Evolutionary conservation across 2,888 invertebrate genomes (phyloP).

Genomic region (Caenorhabditis uteleia): DNA sequence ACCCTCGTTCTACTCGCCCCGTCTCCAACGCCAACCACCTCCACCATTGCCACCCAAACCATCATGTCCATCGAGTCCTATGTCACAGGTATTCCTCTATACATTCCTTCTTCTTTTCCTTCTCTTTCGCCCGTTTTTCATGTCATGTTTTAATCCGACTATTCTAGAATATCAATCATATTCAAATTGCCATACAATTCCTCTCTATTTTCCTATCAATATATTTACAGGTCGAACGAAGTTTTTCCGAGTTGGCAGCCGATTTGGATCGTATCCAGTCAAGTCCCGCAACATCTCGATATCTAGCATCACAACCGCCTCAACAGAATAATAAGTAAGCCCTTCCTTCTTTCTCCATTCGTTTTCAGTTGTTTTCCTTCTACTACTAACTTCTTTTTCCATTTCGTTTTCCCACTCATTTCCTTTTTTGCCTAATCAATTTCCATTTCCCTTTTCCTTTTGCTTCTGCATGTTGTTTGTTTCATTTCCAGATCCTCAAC

Average conservation of each 20-base stretch:
- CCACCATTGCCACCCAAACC: constrained; percentile 51
- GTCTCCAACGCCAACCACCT: constrained; percentile 61
- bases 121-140: background rate
- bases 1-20: constrained; percentile 67
- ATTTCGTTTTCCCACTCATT: too few species aligned
- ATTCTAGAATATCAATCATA: too few species aligned
- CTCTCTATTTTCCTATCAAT: too few species aligned
- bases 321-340: too few species aligned
- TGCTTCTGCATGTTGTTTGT: too few species aligned
- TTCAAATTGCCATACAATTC: too few species aligned
- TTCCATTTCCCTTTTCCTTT: background rate
- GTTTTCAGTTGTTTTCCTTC: too few species aligned
- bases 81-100: constrained; percentile 47
- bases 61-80: constrained; percentile 49
- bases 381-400: constrained; percentile 1
- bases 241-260: constrained; percentile 62
- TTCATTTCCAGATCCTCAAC: constrained; percentile 24
- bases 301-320: too few species aligned
- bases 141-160: too few species aligned
- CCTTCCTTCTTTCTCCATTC: too few species aligned
- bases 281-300: constrained; percentile 29
- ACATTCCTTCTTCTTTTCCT: constrained; percentile 7
- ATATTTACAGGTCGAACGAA: constrained; percentile 58
- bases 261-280: constrained; percentile 63
- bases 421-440: constrained; percentile 14